Percentiles rank a stretch among this genome's conserved stretches.
Conservation (phyloP, 2,888 invertebrate genomes). For the Subacronicta megacephala region DNA sequence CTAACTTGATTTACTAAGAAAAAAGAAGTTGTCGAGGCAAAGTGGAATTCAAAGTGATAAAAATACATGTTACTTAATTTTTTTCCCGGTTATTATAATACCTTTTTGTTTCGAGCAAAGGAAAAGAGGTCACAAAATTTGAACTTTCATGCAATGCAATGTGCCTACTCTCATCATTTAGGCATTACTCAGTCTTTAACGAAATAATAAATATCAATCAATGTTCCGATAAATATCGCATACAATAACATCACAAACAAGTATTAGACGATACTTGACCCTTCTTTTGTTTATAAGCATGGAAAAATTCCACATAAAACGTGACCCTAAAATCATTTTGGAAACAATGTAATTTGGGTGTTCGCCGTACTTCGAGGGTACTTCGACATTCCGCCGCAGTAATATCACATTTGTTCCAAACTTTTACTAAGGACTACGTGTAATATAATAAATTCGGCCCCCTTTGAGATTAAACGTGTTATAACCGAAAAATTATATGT, state of each 20-base stretch:
- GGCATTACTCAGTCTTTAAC: too few species aligned
- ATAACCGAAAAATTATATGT: neutral
- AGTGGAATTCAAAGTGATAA: neutral
- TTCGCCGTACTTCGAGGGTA: slow-evolving; percentile 42
- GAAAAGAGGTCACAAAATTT: too few species aligned
- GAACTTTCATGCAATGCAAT: too few species aligned
- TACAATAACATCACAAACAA: too few species aligned
- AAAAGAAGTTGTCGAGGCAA: slow-evolving; percentile 5
- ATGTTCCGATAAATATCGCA: too few species aligned
- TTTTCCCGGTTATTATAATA: too few species aligned
- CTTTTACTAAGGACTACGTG: slow-evolving; percentile 35
- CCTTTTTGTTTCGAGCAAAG: too few species aligned
- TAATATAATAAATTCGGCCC: slow-evolving; percentile 27
- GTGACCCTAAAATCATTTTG: slow-evolving; percentile 51
- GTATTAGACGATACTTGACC: slow-evolving; percentile 18
- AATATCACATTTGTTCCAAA: slow-evolving; percentile 49
- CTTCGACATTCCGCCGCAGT: slow-evolving; percentile 53
- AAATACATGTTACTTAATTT: too few species aligned
- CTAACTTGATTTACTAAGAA: slow-evolving; percentile 20
- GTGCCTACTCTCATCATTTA: too few species aligned
- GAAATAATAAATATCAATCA: too few species aligned
- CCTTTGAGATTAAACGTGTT: slow-evolving; percentile 21
- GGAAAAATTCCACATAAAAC: slow-evolving; percentile 46
- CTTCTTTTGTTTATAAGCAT: slow-evolving; percentile 29
- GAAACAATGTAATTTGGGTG: slow-evolving; percentile 63